Conservation (phyloP, 1,140 invertebrate species). For the Bombus vancouverensis region DNA sequence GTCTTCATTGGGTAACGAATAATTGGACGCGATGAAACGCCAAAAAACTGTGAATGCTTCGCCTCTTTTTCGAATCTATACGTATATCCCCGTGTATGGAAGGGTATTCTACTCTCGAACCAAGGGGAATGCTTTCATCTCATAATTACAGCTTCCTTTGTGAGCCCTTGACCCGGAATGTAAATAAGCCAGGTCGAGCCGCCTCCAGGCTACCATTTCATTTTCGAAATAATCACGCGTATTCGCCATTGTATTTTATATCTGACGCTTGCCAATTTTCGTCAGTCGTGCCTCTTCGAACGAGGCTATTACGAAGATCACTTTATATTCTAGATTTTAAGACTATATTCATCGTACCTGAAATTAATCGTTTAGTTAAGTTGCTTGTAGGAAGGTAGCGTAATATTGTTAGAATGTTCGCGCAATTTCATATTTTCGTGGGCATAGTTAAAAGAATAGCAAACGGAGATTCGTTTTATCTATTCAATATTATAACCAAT, state of each 20-base stretch:
- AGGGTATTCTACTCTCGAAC: conserved; percentile 30
- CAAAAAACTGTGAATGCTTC: conserved; percentile 48
- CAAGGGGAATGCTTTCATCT: conserved; percentile 62
- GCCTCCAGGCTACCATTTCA: conserved; percentile 36
- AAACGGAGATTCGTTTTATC: neutral
- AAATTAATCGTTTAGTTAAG: neutral
- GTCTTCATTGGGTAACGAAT: conserved; percentile 51
- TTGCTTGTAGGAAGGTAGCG: too few species aligned
- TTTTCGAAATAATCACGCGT: conserved; percentile 51
- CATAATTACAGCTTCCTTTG: conserved; percentile 63
- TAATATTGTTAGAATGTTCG: too few species aligned
- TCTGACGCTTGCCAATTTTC: neutral
- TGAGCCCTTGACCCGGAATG: conserved; percentile 58
- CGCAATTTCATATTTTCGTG: neutral
- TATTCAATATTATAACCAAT: neutral
- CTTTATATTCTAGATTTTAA: neutral
- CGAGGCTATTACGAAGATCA: neutral
- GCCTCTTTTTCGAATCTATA: conserved; percentile 43
- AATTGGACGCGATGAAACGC: conserved; percentile 63
- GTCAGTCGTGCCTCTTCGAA: too few species aligned
- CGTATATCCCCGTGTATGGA: neutral
- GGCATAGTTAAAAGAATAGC: neutral
- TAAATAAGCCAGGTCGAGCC: conserved; percentile 48
- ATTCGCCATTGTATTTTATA: conserved; percentile 34
- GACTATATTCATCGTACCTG: neutral